A percentile compares a stretch with the other conserved stretches of the same genome.
Conservation (phyloP, 2,797 vertebrate species). For the Erethizon dorsatum region DNA sequence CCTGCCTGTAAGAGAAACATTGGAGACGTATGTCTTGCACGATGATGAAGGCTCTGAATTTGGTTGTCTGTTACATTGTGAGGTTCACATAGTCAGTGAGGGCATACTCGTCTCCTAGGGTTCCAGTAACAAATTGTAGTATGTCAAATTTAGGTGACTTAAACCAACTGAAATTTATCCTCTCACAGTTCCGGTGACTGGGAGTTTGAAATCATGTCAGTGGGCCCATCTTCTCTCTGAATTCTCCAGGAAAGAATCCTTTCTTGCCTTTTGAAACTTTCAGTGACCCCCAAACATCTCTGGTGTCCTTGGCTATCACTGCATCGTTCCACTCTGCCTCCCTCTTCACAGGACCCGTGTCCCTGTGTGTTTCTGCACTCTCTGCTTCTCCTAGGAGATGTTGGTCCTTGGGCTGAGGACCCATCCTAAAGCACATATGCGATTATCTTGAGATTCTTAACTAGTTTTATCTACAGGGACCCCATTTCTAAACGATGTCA, state of each 20-base stretch:
- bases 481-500: constrained; percentile 24
- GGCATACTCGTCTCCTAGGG: background rate
- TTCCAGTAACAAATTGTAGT: background rate
- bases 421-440: background rate
- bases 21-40: background rate
- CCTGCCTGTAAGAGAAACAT: background rate
- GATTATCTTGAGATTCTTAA: background rate
- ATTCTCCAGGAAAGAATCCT: background rate
- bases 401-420: background rate
- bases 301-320: background rate
- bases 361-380: background rate
- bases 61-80: background rate
- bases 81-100: background rate
- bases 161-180: constrained; percentile 5
- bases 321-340: background rate
- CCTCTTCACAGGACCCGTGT: background rate
- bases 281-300: background rate
- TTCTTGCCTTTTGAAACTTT: background rate
- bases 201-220: background rate
- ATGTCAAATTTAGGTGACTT: background rate
- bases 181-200: background rate
- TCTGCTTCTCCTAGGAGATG: background rate
- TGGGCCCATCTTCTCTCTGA: background rate
- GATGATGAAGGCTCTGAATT: background rate
- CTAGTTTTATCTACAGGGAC: background rate